Conservation (phyloP, 2,797 vertebrate genomes). For the Macroramphosus scolopax region DNA sequence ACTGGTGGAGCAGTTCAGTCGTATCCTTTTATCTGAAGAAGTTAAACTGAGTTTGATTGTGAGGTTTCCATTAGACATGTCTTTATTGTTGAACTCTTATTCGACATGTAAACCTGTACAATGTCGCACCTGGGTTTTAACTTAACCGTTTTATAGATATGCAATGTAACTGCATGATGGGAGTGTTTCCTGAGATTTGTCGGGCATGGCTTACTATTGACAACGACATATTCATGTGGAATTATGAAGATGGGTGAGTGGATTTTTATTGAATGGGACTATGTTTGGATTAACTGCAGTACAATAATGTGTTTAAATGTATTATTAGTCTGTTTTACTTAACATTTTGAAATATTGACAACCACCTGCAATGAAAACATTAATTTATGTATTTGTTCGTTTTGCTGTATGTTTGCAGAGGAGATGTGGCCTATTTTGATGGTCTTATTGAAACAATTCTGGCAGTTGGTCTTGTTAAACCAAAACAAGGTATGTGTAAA, state of each 20-base stretch:
- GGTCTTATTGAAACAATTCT: slow-evolving; percentile 98
- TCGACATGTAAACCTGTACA: no score
- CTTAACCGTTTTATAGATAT: slow-evolving; percentile 84
- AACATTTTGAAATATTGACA: no score
- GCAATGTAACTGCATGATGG: slow-evolving; percentile 99
- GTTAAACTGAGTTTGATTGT: not conserved
- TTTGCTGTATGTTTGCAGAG: slow-evolving; percentile 71
- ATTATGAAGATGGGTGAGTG: slow-evolving; percentile 96
- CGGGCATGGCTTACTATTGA: slow-evolving; percentile 97
- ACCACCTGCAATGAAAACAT: not conserved
- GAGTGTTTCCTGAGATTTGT: slow-evolving; percentile 94
- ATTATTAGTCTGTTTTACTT: no score
- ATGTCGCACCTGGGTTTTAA: slow-evolving; percentile 25
- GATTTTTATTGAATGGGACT: not conserved
- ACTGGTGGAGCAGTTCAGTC: slow-evolving; percentile 95
- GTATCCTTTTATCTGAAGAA: slow-evolving; percentile 83
- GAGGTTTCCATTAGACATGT: not conserved
- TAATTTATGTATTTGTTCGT: slow-evolving; percentile 1
- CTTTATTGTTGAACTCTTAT: not conserved
- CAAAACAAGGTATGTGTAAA: slow-evolving; percentile 84
- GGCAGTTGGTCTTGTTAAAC: slow-evolving; percentile 93
- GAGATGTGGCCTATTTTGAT: slow-evolving; percentile 95
- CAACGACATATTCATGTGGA: slow-evolving; percentile 99
- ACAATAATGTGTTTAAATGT: no score
- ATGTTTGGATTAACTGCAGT: no score